Percentiles rank a stretch among this genome's conserved stretches.
Conservation (phyloP, 2,888 invertebrate species). For the Adelphocoris suturalis region DNA sequence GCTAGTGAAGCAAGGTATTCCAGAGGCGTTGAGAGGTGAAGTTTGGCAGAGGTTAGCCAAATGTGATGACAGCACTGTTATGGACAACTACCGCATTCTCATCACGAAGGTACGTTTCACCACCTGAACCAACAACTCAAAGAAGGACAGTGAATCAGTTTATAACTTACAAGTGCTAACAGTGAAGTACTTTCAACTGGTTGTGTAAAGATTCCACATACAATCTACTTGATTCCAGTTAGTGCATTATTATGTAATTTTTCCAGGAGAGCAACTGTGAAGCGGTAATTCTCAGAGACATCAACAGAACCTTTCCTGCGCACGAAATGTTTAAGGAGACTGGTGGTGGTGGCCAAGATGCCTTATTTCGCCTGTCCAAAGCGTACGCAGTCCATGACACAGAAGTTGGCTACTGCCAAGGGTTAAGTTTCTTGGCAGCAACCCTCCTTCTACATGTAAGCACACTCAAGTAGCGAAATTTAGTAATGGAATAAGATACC, state of each 20-base stretch:
- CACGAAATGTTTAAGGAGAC: slow-evolving; percentile 98
- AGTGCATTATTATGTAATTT: neutral
- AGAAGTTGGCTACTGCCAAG: slow-evolving; percentile 99
- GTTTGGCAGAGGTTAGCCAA: slow-evolving; percentile 98
- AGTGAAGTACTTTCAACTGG: too few species aligned
- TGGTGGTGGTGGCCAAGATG: slow-evolving; percentile 98
- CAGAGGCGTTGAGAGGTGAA: slow-evolving; percentile 96
- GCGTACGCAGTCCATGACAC: slow-evolving; percentile 98
- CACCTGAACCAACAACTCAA: too few species aligned
- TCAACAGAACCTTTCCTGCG: slow-evolving; percentile 98
- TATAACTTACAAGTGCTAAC: too few species aligned
- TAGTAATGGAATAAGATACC: neutral
- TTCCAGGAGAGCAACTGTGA: slow-evolving; percentile 95
- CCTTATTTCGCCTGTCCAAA: slow-evolving; percentile 95
- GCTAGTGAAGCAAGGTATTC: slow-evolving; percentile 93
- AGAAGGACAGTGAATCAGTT: too few species aligned
- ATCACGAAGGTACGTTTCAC: slow-evolving; percentile 88
- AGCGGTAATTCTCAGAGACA: slow-evolving; percentile 96
- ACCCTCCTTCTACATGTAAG: slow-evolving; percentile 96
- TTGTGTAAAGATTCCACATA: too few species aligned
- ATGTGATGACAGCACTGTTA: slow-evolving; percentile 89
- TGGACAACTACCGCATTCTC: slow-evolving; percentile 94
- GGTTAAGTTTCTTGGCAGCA: slow-evolving; percentile 97
- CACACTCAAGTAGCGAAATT: slow-evolving; percentile 75
- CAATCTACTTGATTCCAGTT: too few species aligned